These are phyloP conservation scores for Ceraclea dissimilis DNA, from an alignment of 2,888 invertebrate genomes.

Conservation along the genomic window DNA sequence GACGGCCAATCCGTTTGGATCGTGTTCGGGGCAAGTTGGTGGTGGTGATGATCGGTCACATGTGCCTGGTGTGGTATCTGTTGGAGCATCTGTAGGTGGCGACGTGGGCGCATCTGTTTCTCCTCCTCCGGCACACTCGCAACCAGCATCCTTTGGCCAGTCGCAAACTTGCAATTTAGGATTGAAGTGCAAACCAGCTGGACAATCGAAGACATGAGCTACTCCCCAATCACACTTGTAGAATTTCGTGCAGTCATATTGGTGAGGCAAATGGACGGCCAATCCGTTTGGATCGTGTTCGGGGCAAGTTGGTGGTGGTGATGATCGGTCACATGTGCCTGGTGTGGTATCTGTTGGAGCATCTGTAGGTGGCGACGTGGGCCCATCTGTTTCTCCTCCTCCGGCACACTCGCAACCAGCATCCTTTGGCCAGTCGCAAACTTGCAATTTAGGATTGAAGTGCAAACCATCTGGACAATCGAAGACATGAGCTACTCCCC, in stretches of 20 bases:
- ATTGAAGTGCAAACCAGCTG: conserved; percentile 27
- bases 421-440: conserved; percentile 3
- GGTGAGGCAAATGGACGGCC: conserved; percentile 16
- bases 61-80: neutral
- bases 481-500: neutral
- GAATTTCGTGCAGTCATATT: conserved; percentile 25
- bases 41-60: neutral
- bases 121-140: neutral
- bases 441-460: neutral
- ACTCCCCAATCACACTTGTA: conserved; percentile 25
- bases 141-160: conserved; percentile 26
- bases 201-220: conserved; percentile 26
- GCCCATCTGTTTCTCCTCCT: too few species aligned
- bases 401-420: neutral
- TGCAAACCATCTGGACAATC: neutral
- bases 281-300: conserved; percentile 16
- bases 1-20: conserved; percentile 15
- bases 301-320: conserved; percentile 19
- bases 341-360: neutral
- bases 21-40: conserved; percentile 21
- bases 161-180: conserved; percentile 26
- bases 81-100: too few species aligned
- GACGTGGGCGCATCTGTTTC: too few species aligned
- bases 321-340: neutral
- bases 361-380: too few species aligned